Evolutionary conservation across 2,797 vertebrate species (phyloP), one percentile per base, ranked within the genome.

Genomic region (Pipistrellus pygmaeus): DNA sequence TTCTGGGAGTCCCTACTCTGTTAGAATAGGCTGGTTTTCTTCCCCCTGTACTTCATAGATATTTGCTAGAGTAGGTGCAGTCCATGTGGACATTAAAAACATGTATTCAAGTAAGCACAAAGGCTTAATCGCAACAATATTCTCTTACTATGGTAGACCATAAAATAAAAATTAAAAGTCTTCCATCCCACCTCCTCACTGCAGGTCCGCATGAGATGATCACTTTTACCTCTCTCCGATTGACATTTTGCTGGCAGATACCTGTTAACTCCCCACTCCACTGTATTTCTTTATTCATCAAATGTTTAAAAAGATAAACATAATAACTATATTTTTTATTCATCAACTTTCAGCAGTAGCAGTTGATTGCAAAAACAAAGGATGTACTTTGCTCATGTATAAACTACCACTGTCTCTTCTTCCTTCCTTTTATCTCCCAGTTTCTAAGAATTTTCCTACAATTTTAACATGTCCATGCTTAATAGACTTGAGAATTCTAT

Each of bases 281-380:
- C 35, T 20, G 57, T 5, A 46, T 41, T 86, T 75, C 11, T 73
- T 73, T 32, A 84, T 89, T 76, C 30, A 35, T 3, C 5, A 25
- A 30, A 68, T 9, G 1, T 78, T 80, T 66, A 72, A 75, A 64
- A 64, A 71, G 6, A 62, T 53, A 81, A 81, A 21, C 3, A n/a
- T 25, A 48, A 6, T 41, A 62, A 72, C 18, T 71, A 5, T 1
- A 46, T 86, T 75, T 9, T 73, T 73, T 32, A 84, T 89, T 76
- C 32, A 35, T 80, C 1, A 27, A 23, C 12, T 66, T 64, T 55
- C 23, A 91, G 62, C 13, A 44, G 4, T 20, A 25, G 7, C 27
- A 75, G 13, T 53, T 94, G 69, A 84, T 68, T 84, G 71, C 18
- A 80, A 81, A 95, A 93, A 7, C 35, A 35, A 83, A 92, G 53